Conservation (phyloP, 2,113 vertebrate species). For the Thamnaconus septentrionalis region DNA sequence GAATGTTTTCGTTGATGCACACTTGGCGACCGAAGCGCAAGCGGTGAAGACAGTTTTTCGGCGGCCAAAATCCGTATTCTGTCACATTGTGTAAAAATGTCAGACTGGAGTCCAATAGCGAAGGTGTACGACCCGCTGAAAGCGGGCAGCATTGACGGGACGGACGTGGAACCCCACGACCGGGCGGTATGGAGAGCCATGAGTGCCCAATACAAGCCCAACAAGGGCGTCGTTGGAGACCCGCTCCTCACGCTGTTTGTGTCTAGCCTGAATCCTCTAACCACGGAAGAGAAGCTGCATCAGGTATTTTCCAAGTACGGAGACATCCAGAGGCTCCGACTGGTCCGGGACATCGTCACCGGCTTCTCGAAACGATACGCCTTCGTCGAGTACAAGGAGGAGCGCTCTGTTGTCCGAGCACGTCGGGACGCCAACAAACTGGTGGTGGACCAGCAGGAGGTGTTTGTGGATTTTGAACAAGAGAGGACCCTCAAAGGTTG, state of each 20-base stretch:
- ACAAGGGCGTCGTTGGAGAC: constrained; percentile 88
- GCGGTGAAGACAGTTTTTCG: background rate
- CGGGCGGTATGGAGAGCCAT: constrained; percentile 91
- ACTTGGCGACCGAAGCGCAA: background rate
- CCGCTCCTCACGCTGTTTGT: constrained; percentile 91
- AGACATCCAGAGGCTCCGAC: constrained; percentile 84
- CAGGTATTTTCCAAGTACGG: constrained; percentile 91
- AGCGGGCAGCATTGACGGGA: constrained; percentile 96
- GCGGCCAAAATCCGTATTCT: background rate
- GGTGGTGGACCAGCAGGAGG: constrained; percentile 88
- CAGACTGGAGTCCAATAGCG: constrained; percentile 89
- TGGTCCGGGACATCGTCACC: constrained; percentile 91
- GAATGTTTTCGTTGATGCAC: constrained; percentile 38
- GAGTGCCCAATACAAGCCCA: constrained; percentile 85
- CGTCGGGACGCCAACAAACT: constrained; percentile 90
- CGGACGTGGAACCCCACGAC: constrained; percentile 93
- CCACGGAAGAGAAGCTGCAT: constrained; percentile 87
- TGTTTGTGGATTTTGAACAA: constrained; percentile 92
- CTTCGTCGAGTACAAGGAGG: constrained; percentile 92
- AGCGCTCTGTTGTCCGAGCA: constrained; percentile 83
- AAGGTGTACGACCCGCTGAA: constrained; percentile 91
- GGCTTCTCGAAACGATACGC: constrained; percentile 94
- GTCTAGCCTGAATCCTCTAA: constrained; percentile 87
- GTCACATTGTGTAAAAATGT: constrained; percentile 68
- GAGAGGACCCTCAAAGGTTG: constrained; percentile 91